Base-by-base conservation (phyloP, 2,113 vertebrate species). In the Probosciger aterrimus region DNA sequence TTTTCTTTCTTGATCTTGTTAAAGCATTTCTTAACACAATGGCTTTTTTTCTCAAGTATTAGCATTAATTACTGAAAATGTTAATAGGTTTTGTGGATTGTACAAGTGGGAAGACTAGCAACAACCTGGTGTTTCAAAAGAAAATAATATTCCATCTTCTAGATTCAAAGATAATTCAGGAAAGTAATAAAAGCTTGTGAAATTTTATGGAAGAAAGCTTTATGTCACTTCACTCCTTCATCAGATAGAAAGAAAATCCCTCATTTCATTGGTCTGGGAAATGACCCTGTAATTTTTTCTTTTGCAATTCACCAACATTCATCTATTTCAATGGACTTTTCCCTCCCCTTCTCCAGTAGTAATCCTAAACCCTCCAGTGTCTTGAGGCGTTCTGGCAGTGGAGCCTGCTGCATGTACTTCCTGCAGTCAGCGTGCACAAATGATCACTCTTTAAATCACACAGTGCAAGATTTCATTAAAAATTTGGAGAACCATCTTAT, bases 41-140 rank as follows among this genome's bases (percentile, higher is more conserved):
- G 85, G 84, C 95, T 87, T 97, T 94, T 95, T 88, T 90, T 81
- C 68, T 96, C 86, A 96, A 95, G 96, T 94, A 94, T 96, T 97
- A 95, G 95, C 93, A 95, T 97, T 97, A 95, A 97, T 97, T 96
- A 96, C 95, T 70, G 88, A 88, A 96, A 95, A 96, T 84, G 91
- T 90, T 96, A 96, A 94, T 95, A 89, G 88, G 76, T 95, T 96
- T 92, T 94, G 90, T 77, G 70, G 94, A 93, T 84, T 92, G 77
- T 87, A 94, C 64, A 92, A 97, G 83, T 85, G 90, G 92, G 82
- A 95, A 96, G 90, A 71, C 64, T 59, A 78, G 76, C 57, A 92
- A 65, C 77, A 92, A 94, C 86, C 79, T 93, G 88, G 57, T 80
- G 88, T 96, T 95, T 95, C 90, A 93, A 95, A 95, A 91, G 90